Evolutionary conservation across 1,140 invertebrate species (phyloP).

Genomic region (Leptinotarsa lineolata): DNA sequence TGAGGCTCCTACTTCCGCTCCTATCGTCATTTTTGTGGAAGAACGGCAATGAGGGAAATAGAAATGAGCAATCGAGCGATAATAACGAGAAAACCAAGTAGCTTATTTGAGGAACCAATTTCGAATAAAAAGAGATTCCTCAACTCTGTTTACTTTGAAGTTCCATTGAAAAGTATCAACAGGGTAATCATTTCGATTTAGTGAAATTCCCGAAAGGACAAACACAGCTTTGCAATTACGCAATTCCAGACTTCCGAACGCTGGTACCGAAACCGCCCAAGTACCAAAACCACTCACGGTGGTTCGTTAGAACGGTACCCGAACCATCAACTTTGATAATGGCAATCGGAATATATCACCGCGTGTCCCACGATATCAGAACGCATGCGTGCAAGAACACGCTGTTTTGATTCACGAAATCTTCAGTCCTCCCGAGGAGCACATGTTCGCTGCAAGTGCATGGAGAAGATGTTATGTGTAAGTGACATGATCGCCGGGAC

Average conservation of each 20-base stretch:
- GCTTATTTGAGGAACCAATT: too few species aligned
- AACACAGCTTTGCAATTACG: neutral
- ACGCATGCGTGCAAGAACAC: constrained; percentile 46
- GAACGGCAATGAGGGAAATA: too few species aligned
- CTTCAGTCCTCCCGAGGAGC: constrained; percentile 19
- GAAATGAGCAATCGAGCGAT: too few species aligned
- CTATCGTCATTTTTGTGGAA: too few species aligned
- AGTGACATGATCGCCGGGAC: constrained; percentile 7
- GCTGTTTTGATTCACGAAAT: constrained; percentile 49
- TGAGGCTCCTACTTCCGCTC: too few species aligned
- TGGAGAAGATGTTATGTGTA: constrained; percentile 15
- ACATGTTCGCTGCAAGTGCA: constrained; percentile 16
- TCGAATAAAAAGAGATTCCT: too few species aligned
- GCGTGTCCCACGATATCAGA: constrained; percentile 30
- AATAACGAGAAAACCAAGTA: too few species aligned
- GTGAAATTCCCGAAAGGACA: too few species aligned
- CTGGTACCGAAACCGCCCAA: neutral
- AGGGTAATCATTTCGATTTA: too few species aligned
- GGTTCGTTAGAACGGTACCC: neutral
- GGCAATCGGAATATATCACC: constrained; percentile 19
- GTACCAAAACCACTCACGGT: neutral
- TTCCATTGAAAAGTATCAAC: too few species aligned
- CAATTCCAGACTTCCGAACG: neutral
- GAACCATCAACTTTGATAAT: constrained; percentile 3
- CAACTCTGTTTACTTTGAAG: too few species aligned